Conservation (phyloP, 2,797 vertebrate genomes). For the Tapirus indicus region DNA sequence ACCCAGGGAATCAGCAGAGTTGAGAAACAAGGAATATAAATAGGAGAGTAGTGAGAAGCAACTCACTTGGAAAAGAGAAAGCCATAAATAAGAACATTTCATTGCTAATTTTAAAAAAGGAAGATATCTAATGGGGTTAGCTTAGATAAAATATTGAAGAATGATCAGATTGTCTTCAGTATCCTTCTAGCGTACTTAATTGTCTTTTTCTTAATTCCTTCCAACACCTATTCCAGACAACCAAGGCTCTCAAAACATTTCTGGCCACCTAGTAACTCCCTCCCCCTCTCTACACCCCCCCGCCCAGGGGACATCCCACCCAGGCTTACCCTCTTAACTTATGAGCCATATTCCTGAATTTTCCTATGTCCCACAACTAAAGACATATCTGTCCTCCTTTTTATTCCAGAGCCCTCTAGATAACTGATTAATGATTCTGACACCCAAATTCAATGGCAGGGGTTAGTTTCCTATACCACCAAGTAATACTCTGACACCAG, state of each 20-base stretch:
- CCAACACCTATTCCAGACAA: background rate
- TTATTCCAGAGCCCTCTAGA: background rate
- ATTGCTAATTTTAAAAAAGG: background rate
- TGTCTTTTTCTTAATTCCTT: background rate
- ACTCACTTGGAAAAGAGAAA: background rate
- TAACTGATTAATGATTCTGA: background rate
- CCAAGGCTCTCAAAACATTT: background rate
- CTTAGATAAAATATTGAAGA: background rate
- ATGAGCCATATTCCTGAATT: background rate
- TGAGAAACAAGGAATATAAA: background rate
- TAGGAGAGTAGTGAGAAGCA: background rate
- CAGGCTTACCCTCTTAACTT: background rate
- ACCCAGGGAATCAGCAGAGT: background rate
- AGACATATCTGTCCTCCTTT: background rate
- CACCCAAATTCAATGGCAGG: background rate
- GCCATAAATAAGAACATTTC: background rate
- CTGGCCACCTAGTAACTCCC: background rate
- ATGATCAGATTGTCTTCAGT: background rate
- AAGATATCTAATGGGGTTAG: background rate
- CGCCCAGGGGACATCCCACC: rapidly evolving
- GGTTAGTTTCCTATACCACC: background rate
- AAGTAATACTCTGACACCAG: background rate
- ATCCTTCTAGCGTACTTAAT: background rate
- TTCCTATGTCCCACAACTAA: background rate
- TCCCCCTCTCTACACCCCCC: background rate